phyloP scores from a whole-genome alignment of 2,113 vertebrate genomes.

The Tyrannus savana region DNA sequence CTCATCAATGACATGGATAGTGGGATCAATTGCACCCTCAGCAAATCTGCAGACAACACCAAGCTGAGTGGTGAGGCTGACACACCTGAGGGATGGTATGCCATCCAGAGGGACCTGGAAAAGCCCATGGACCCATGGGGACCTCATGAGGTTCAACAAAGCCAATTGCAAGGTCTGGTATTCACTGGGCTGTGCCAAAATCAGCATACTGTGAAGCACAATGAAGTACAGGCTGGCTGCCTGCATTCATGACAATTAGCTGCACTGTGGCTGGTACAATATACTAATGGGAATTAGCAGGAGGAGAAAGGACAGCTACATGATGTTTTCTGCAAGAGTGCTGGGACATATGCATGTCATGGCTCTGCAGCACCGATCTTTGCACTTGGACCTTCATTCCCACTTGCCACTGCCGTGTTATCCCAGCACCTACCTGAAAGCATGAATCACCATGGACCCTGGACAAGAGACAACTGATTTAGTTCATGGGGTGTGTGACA shows the following conservation, averaged over 20 bases:
- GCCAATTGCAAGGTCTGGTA: background rate
- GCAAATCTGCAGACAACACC: background rate
- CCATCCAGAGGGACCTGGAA: background rate
- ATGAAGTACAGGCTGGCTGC: background rate
- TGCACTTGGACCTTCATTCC: background rate
- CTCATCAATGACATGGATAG: background rate
- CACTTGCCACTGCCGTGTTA: background rate
- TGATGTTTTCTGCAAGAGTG: background rate
- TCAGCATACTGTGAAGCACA: background rate
- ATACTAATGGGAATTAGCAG: background rate
- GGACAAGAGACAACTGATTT: background rate
- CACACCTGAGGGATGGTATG: background rate
- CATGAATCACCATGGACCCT: background rate
- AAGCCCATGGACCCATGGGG: background rate
- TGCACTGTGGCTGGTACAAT: too few relatives aligned
- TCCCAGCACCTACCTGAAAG: background rate
- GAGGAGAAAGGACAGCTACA: background rate
- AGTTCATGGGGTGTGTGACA: background rate
- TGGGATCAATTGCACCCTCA: fast-evolving
- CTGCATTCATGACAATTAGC: background rate
- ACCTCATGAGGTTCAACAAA: background rate
- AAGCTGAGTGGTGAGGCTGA: background rate
- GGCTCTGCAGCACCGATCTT: background rate
- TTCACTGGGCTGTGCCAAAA: background rate
- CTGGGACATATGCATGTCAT: fast-evolving